Evolutionary conservation across 2,888 invertebrate genomes (phyloP).

Genomic region (Bombylius discolor): DNA sequence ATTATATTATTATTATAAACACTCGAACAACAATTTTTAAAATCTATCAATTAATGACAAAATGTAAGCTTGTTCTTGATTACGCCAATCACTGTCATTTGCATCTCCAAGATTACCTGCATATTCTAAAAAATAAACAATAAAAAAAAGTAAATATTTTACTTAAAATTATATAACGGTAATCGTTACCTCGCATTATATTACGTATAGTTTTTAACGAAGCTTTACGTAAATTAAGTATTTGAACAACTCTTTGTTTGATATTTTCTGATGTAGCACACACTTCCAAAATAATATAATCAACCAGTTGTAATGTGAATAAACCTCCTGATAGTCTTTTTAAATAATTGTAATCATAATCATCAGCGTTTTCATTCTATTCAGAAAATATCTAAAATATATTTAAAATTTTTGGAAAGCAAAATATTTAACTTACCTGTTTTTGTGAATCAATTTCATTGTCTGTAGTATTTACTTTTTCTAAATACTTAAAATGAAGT

Average conservation of each 20-base stretch:
- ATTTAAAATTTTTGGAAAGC: too few relatives aligned
- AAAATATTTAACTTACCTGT: slow-evolving; percentile 23
- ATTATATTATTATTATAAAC: background rate
- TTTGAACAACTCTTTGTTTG: slow-evolving; percentile 78
- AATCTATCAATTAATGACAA: slow-evolving; percentile 88
- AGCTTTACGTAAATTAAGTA: slow-evolving; percentile 76
- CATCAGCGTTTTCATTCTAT: background rate
- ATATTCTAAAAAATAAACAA: slow-evolving; percentile 53
- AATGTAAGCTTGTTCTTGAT: slow-evolving; percentile 83
- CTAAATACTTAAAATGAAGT: slow-evolving; percentile 91
- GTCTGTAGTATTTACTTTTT: slow-evolving; percentile 78
- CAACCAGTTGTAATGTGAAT: slow-evolving; percentile 91
- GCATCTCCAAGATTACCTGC: slow-evolving; percentile 90
- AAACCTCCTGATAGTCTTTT: slow-evolving; percentile 83
- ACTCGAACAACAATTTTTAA: slow-evolving; percentile 36
- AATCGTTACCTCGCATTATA: slow-evolving; percentile 69
- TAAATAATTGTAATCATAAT: slow-evolving; percentile 65
- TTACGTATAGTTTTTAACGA: slow-evolving; percentile 86
- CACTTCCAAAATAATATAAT: slow-evolving; percentile 74
- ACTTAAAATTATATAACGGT: background rate
- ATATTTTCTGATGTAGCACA: slow-evolving; percentile 51
- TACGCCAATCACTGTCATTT: slow-evolving; percentile 70
- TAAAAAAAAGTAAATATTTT: background rate
- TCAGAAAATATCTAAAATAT: background rate
- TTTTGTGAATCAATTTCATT: slow-evolving; percentile 51